Evolutionary conservation across 2,797 vertebrate genomes (phyloP), one percentile per base, ranked within the genome.

Genomic region (Cephalopachus bancanus): DNA sequence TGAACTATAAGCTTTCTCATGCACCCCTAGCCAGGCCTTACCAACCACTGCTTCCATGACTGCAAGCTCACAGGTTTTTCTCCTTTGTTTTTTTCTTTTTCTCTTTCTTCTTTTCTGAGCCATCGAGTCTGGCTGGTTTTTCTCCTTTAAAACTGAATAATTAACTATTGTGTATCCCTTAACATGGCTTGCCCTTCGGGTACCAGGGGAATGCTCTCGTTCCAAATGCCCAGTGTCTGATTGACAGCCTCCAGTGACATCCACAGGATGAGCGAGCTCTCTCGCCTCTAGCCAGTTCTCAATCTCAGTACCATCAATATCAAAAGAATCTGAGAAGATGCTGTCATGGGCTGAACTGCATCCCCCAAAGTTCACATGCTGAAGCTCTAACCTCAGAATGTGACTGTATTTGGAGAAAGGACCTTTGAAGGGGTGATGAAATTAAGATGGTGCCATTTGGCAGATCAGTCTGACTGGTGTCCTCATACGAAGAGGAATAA

Each of bases 31-130:
- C 69, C 22, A 4, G 28, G 57, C 24, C 53, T 62, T 51, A 55
- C 1, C 49, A 53, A 37, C 55, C 6, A 0, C 14, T 10, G 19
- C 57, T 28, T 6, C 60, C 33, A 7, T 1, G 1, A 28, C 26
- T 26, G 37, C 3, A 7, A 60, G 26, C 75, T 49, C 28, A 14
- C 9, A 20, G 30, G 53, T 15, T 53, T 24, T 33, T 44, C 69
- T n/a, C 62, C 33, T n/a, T 19, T 28, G 37, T 37, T 37, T 37
- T 37, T 37, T 37, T 3, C 3, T 37, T 37, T 37, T 37, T 3
- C 3, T 37, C 3, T 37, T 3, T 37, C 3, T 37, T 37, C 3
- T 37, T 37, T 37, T 37, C 37, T 37, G 37, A 37, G 37, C 37
- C 37, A 37, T 37, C 37, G 37, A 37, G 37, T 37, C 37, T 3